Conservation (phyloP, 2,113 vertebrate genomes). For the Nyctibius bracteatus region DNA sequence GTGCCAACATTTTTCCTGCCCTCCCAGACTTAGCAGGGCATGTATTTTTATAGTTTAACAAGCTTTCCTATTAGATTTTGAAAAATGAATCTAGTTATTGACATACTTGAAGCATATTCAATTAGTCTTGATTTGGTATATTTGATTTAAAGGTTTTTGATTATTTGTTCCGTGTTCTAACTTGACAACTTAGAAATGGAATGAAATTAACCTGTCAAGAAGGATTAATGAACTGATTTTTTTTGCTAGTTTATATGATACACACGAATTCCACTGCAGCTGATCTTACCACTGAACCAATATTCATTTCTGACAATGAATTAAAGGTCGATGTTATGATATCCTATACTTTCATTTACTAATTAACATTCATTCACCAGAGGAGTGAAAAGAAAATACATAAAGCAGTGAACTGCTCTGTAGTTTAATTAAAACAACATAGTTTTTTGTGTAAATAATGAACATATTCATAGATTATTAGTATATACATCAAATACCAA, state of each 20-base stretch:
- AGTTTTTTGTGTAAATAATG: neutral
- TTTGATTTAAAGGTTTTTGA: constrained; percentile 71
- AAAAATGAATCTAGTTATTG: constrained; percentile 66
- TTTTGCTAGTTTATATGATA: constrained; percentile 50
- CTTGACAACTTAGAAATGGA: constrained; percentile 65
- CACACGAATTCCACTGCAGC: constrained; percentile 26
- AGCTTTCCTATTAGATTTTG: constrained; percentile 60
- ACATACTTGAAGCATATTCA: constrained; percentile 48
- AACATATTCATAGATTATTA: neutral
- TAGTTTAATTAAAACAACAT: neutral
- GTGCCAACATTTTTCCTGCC: constrained; percentile 5
- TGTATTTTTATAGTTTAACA: constrained; percentile 60
- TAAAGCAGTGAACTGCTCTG: neutral
- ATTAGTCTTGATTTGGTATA: constrained; percentile 66
- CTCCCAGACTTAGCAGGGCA: neutral
- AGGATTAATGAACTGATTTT: constrained; percentile 69
- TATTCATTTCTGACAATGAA: constrained; percentile 46
- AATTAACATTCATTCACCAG: constrained; percentile 22
- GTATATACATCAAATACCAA: neutral
- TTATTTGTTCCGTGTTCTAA: constrained; percentile 68
- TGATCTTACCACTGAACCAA: neutral
- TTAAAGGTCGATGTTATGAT: neutral
- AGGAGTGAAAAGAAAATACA: neutral
- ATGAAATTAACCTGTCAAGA: constrained; percentile 68
- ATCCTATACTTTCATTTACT: neutral